Conservation (phyloP, 2,113 vertebrate species). For the Enhydra lutris region DNA sequence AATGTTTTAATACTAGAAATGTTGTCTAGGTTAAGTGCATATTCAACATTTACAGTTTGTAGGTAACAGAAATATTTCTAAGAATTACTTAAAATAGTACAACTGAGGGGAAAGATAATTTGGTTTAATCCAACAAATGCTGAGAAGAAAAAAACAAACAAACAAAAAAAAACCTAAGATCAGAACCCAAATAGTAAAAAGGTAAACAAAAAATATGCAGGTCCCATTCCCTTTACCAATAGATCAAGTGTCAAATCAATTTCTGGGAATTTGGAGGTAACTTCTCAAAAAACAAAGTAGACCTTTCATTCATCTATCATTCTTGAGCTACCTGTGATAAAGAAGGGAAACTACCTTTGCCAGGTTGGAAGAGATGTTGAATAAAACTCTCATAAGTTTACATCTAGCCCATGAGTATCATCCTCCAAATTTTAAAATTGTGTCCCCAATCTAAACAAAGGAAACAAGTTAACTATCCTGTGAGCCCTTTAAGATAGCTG, state of each 20-base stretch:
- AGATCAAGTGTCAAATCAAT: background rate
- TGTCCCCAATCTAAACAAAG: background rate
- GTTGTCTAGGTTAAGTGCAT: conserved; percentile 58
- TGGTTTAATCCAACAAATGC: conserved; percentile 39
- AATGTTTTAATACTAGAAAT: conserved; percentile 81
- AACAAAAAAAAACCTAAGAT: background rate
- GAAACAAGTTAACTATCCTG: background rate
- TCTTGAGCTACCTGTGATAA: background rate
- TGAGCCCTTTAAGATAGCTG: conserved; percentile 2
- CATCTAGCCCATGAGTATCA: background rate
- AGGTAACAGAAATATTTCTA: conserved; percentile 62
- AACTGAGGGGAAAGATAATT: background rate
- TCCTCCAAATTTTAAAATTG: conserved; percentile 44
- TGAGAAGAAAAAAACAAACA: background rate
- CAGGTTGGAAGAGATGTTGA: conserved; percentile 1
- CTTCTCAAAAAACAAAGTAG: conserved; percentile 6
- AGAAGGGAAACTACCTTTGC: background rate
- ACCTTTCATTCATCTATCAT: background rate
- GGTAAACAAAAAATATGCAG: conserved; percentile 5
- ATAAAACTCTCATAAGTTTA: background rate
- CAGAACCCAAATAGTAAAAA: conserved; percentile 40
- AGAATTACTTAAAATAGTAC: conserved; percentile 14
- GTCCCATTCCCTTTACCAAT: background rate
- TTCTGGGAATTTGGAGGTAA: background rate
- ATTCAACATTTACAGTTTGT: conserved; percentile 36